Evolutionary conservation across 2,113 vertebrate genomes (phyloP).

Genomic region (Rhinolophus sinicus): DNA sequence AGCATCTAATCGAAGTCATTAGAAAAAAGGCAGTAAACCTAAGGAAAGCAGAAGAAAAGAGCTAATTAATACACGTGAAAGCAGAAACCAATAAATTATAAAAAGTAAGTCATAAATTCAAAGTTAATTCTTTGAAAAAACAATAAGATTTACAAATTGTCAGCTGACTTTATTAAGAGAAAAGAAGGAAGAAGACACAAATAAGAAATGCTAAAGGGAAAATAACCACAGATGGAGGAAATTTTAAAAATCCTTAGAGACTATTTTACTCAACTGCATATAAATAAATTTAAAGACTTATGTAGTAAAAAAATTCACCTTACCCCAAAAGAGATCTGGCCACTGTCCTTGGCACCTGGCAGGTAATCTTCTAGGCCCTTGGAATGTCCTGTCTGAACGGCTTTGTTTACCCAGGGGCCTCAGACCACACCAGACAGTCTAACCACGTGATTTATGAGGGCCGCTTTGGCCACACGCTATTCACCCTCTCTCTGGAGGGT

Average conservation of each 20-base stretch:
- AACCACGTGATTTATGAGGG: neutral
- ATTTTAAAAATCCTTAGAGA: neutral
- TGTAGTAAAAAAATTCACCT: neutral
- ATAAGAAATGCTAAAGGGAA: neutral
- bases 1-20: neutral
- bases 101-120: neutral
- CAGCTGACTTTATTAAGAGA: neutral
- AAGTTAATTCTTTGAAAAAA: slow-evolving; percentile 5
- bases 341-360: neutral
- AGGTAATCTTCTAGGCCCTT: neutral
- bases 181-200: neutral
- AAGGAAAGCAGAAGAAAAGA: neutral
- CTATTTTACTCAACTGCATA: neutral
- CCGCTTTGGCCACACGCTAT: neutral
- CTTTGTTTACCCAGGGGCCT: neutral
- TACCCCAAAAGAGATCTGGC: neutral
- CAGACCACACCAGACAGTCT: neutral
- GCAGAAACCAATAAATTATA: neutral
- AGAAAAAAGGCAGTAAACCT: neutral
- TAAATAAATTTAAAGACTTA: neutral
- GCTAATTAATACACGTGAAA: neutral
- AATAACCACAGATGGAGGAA: neutral
- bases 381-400: neutral
- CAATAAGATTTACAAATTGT: neutral
- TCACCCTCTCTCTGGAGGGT: neutral